Evolutionary conservation across 2,888 invertebrate genomes (phyloP).

Genomic region (Caenorhabditis doughertyi): DNA sequence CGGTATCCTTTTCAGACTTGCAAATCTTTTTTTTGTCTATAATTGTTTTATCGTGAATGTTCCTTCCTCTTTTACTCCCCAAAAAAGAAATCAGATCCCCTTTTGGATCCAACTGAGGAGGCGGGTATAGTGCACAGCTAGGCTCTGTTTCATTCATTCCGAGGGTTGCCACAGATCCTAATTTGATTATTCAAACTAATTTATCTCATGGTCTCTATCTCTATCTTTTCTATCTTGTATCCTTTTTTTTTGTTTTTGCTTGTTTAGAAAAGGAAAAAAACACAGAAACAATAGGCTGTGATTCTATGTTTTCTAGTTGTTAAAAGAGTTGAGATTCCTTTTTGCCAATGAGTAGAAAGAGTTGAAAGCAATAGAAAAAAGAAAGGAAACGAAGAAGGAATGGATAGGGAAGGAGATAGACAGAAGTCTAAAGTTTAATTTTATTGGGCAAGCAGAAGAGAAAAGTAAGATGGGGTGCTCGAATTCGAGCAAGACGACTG

Average conservation of each 20-base stretch:
- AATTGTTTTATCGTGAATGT: constrained; percentile 14
- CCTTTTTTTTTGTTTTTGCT: constrained; percentile 22
- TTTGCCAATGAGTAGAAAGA: neutral
- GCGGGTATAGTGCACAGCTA: constrained; percentile 14
- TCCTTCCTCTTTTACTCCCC: no score
- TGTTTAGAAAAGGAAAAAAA: neutral
- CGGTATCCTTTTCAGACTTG: constrained; percentile 15
- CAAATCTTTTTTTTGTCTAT: constrained; percentile 11
- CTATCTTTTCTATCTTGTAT: neutral
- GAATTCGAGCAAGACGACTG: constrained; percentile 32
- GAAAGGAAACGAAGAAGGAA: constrained; percentile 19
- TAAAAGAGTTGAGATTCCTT: constrained; percentile 8
- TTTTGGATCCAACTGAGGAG: constrained; percentile 14
- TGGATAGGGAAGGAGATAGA: constrained; percentile 39
- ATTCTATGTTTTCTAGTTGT: constrained; percentile 12
- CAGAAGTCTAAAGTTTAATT: constrained; percentile 64
- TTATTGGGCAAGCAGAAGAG: constrained; percentile 40
- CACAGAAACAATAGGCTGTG: neutral
- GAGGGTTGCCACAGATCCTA: constrained; percentile 32
- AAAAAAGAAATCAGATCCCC: constrained; percentile 33
- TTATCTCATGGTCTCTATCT: constrained; percentile 49
- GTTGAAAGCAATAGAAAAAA: constrained; percentile 15
- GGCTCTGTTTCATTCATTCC: constrained; percentile 42
- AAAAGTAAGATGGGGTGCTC: constrained; percentile 42
- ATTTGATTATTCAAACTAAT: constrained; percentile 58